These are phyloP conservation scores for Serrognathus titanus DNA, from an alignment of 2,888 invertebrate genomes.

Conservation along the genomic window DNA sequence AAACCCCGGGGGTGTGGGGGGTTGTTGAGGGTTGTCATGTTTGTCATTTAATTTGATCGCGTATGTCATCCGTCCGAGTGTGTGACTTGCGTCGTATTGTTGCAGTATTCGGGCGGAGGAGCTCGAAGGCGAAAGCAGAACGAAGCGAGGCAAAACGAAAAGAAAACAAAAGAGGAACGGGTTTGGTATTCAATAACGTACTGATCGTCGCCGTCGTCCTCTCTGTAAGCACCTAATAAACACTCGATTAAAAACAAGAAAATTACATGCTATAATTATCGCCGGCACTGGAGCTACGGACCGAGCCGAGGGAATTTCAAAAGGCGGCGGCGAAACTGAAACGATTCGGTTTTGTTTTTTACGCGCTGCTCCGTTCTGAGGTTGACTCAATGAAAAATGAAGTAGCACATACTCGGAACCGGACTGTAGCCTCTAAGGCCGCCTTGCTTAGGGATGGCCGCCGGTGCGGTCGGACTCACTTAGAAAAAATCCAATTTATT, in stretches of 20 bases:
- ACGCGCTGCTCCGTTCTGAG: conserved; percentile 27
- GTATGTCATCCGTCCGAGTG: too few relatives aligned
- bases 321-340: conserved; percentile 29
- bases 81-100: too few relatives aligned
- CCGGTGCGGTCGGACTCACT: conserved; percentile 26
- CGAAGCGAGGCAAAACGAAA: neutral
- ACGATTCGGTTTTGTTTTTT: conserved; percentile 30
- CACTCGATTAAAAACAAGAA: conserved; percentile 16
- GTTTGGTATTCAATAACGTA: neutral
- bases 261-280: conserved; percentile 17
- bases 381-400: conserved; percentile 46
- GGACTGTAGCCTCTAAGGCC: conserved; percentile 22
- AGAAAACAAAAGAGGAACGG: neutral
- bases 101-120: neutral
- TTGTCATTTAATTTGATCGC: too few relatives aligned
- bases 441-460: conserved; percentile 22
- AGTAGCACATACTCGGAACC: conserved; percentile 33
- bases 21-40: too few relatives aligned
- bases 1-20: too few relatives aligned
- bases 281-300: neutral
- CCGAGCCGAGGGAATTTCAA: conserved; percentile 9
- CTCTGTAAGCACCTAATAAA: neutral
- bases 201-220: neutral
- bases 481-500: conserved; percentile 45
- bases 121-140: neutral